phyloP scores from a whole-genome alignment of 2,797 vertebrate genomes.

The Carapus acus region DNA sequence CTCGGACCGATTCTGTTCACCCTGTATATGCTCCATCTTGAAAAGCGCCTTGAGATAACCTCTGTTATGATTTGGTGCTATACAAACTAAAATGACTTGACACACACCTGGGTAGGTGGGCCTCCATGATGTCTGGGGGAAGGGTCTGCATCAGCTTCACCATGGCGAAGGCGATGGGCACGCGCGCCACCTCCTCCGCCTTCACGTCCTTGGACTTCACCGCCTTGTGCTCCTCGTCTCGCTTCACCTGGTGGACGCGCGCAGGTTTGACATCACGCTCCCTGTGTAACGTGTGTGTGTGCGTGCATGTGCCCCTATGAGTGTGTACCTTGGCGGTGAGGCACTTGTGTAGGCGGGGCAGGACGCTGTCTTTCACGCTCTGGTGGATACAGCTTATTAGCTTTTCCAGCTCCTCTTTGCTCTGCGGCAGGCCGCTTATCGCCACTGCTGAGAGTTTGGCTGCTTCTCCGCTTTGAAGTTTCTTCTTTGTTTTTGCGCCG shows the following conservation, averaged over 20 bases:
- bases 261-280: background rate
- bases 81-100: no score
- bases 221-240: slow-evolving; percentile 91
- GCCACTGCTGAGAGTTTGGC: slow-evolving; percentile 19
- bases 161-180: slow-evolving; percentile 94
- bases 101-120: slow-evolving; percentile 84
- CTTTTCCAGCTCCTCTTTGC: slow-evolving; percentile 77
- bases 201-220: slow-evolving; percentile 88
- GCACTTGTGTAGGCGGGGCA: slow-evolving; percentile 90
- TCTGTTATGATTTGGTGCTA: no score
- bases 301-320: no score
- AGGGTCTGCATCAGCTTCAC: slow-evolving; percentile 93
- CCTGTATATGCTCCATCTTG: no score
- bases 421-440: slow-evolving; percentile 80
- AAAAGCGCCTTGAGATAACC: no score
- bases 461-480: accelerated
- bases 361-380: slow-evolving; percentile 77
- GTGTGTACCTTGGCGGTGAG: slow-evolving; percentile 84
- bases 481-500: background rate
- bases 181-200: slow-evolving; percentile 86
- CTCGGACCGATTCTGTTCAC: no score
- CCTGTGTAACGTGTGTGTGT: no score
- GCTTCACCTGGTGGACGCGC: slow-evolving; percentile 74
- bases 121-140: slow-evolving; percentile 85
- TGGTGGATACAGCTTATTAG: slow-evolving; percentile 80